These are phyloP conservation scores for Spilosoma lubricipeda DNA, from an alignment of 2,888 invertebrate species.

Conservation along the genomic window DNA sequence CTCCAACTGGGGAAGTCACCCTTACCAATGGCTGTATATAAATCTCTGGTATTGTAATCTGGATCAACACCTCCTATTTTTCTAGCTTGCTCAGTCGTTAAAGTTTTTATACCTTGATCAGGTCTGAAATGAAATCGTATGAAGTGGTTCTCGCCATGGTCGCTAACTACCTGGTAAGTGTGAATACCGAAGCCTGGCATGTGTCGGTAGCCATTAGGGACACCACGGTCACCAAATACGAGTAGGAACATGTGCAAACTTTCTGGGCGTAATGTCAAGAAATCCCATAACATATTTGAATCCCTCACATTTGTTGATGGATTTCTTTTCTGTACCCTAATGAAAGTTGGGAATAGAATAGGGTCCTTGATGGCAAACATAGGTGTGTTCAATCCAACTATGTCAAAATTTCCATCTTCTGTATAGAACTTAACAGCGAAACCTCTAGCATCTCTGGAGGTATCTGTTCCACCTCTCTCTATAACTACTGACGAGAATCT, in stretches of 20 bases:
- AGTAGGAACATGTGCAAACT: slow-evolving; percentile 86
- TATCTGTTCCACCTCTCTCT: slow-evolving; percentile 7
- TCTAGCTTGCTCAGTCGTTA: slow-evolving; percentile 88
- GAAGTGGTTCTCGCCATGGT: slow-evolving; percentile 88
- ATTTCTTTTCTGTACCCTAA: slow-evolving; percentile 15
- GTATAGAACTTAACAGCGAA: slow-evolving; percentile 11
- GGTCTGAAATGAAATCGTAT: slow-evolving; percentile 96
- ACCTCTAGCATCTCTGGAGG: slow-evolving; percentile 16
- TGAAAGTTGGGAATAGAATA: slow-evolving; percentile 11
- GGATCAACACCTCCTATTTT: slow-evolving; percentile 90
- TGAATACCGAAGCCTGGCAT: slow-evolving; percentile 98
- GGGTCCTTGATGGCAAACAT: slow-evolving; percentile 12
- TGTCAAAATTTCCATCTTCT: slow-evolving; percentile 13
- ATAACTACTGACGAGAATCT: slow-evolving; percentile 11
- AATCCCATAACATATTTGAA: slow-evolving; percentile 13
- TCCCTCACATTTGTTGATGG: slow-evolving; percentile 11
- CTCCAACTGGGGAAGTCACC: slow-evolving; percentile 92
- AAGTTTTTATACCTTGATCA: slow-evolving; percentile 93
- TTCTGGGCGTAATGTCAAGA: slow-evolving; percentile 12
- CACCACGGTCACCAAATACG: slow-evolving; percentile 94
- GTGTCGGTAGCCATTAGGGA: slow-evolving; percentile 94
- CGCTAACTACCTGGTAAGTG: slow-evolving; percentile 94
- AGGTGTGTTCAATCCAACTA: slow-evolving; percentile 9
- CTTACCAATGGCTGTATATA: slow-evolving; percentile 93
- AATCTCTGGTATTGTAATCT: slow-evolving; percentile 93